Evolutionary conservation across 2,113 vertebrate species (phyloP).

Genomic region (Epinephelus fuscoguttatus): DNA sequence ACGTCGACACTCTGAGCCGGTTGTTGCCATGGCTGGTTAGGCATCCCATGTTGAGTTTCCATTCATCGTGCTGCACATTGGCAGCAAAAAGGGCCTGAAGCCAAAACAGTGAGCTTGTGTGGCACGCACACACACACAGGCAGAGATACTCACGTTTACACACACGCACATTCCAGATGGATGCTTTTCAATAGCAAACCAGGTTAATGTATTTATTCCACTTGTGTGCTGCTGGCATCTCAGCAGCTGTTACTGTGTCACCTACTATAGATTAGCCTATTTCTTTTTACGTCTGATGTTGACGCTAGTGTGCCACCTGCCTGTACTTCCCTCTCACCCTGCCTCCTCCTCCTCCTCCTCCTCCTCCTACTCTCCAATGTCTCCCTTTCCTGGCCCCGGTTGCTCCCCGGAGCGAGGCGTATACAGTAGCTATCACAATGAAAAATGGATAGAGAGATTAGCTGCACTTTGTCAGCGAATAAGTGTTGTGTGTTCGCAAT

Average conservation of each 20-base stretch:
- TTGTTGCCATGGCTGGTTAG: slow-evolving; percentile 36
- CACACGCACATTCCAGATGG: slow-evolving; percentile 32
- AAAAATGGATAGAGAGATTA: slow-evolving; percentile 73
- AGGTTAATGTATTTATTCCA: slow-evolving; percentile 63
- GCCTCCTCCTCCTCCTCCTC: neutral
- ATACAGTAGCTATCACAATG: slow-evolving; percentile 42
- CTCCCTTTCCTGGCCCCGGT: slow-evolving; percentile 33
- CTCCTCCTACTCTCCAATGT: slow-evolving; percentile 3
- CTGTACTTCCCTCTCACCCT: neutral
- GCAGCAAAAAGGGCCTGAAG: slow-evolving; percentile 37
- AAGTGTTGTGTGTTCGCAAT: slow-evolving; percentile 42
- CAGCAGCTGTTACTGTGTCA: slow-evolving; percentile 50
- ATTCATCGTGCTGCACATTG: slow-evolving; percentile 9
- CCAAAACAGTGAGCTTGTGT: slow-evolving; percentile 9
- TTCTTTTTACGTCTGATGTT: slow-evolving; percentile 30
- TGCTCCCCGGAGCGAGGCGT: slow-evolving; percentile 36
- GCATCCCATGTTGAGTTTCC: slow-evolving; percentile 19
- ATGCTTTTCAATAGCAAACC: slow-evolving; percentile 53
- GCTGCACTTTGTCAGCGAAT: slow-evolving; percentile 63
- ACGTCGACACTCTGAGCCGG: neutral
- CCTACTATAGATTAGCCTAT: slow-evolving; percentile 45
- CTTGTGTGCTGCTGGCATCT: slow-evolving; percentile 27
- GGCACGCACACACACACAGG: slow-evolving; percentile 12
- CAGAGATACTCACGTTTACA: slow-evolving; percentile 18
- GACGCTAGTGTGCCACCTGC: slow-evolving; percentile 34